Base-by-base conservation (phyloP, 2,113 vertebrate species). In the Chaetops frenatus region DNA sequence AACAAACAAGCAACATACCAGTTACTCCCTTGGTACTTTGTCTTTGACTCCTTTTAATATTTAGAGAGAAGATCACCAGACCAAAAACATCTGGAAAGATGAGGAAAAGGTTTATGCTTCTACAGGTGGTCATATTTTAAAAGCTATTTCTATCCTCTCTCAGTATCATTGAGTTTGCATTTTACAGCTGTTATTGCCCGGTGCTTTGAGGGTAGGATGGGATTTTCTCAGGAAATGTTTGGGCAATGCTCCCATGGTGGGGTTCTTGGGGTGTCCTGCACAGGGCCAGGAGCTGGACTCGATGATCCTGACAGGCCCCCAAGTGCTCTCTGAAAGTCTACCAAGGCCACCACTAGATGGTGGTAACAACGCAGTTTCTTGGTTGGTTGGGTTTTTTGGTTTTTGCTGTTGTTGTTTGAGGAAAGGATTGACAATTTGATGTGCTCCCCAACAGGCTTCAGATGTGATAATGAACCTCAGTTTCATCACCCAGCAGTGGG, bases 341-440 rank as follows among this genome's bases (percentile, higher is more conserved):
- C 7, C 3, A 33, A 45, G 28, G 7, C 27, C 38, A 77, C 88
- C 95, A 72, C 71, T 28, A 96, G 96, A 73, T 96, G 96, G 95
- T 73, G 67, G 88, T 74, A 88, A 64, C 25, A 53, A 53, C 4
- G 1, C 57, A 11, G 20, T 36, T 81, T 90, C 21, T 35, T 45
- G 29, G 4, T 25, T 11, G 31, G 3, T 15, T 28, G 36, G 6
- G 1, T 22, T 36, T 72, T 23, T 36, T 31, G 8, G 17, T 13
- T 64, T 33, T 27, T 35, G 4, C 25, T 62, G 6, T 7, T 25
- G 19, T 6, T 6, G 7, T 35, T 54, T 28, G 35, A 23, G 9
- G 16, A 28, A 29, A 47, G 4, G 6, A 11, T 15, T 25, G 40
- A 17, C 17, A 14, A 12, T 42, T 48, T 27, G 6, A 28, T 10